Base-by-base conservation (phyloP, 2,797 vertebrate species). In the Clarias laeviceps region DNA sequence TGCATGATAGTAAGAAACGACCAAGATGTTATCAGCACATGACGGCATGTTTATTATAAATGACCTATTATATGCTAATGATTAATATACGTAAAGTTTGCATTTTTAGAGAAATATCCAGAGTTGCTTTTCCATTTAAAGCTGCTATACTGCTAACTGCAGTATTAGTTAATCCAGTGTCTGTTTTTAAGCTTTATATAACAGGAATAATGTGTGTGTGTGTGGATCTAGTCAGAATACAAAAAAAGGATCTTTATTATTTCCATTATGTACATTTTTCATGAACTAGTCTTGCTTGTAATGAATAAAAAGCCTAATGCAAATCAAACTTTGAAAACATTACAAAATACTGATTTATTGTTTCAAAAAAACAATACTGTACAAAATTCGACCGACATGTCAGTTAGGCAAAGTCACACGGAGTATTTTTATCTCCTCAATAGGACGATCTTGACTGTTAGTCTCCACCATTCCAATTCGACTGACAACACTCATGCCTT, bases 381-480 rank as follows among this genome's bases (percentile, higher is more conserved):
- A 90, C 90, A 89, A 87, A 86, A 82, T 82, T 18, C 14, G 1
- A 62, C 65, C 11, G 0, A 27, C 1, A 9, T 11, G 80, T 92
- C 92, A 96, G 88, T 77, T 93, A 0, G 94, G 92, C 8, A 97
- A 91, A 91, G 82, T 94, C 0, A 96, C 93, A 92, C 96, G 95
- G 81, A 98, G 81, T 82, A 99, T 96, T 92, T 97, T 97, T 73
- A 99, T 96, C 8, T 99, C 97, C 0, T 99, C 97, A 0, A 93
- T 90, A 0, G 98, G 96, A 3, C 97, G 95, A 92, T 99, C 98
- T 91, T 99, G 98, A 56, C 95, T 91, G 74, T 95, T 97, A 0
- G 97, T 98, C 89, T 98, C 97, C 87, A 98, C 97, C 97, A 99
- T 97, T 74, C 98, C 98, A 14, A 99, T 94, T 24, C 97, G 94